Conservation (phyloP, 2,888 invertebrate genomes). For the Phlogophora meticulosa region DNA sequence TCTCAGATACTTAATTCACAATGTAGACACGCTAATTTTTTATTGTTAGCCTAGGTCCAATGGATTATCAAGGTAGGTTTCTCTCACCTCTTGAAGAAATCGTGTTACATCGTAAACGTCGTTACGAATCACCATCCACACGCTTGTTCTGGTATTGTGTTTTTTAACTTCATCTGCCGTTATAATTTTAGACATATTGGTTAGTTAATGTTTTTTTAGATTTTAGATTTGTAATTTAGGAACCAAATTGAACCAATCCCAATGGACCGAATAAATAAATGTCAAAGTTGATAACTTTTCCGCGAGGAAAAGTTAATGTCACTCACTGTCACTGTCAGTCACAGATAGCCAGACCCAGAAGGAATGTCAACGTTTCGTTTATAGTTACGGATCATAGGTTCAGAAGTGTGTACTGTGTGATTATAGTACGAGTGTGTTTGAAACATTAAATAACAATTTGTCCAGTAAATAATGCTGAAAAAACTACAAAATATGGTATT, state of each 20-base stretch:
- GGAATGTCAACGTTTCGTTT: too few relatives aligned
- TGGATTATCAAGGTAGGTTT: background rate
- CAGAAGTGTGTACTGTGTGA: too few relatives aligned
- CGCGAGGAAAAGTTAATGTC: constrained; percentile 24
- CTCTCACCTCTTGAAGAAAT: constrained; percentile 94
- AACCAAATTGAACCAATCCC: too few relatives aligned
- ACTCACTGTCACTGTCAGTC: constrained; percentile 25
- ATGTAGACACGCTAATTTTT: background rate
- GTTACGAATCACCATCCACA: constrained; percentile 95
- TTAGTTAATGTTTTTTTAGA: constrained; percentile 7
- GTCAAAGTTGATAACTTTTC: constrained; percentile 28
- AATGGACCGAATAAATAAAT: constrained; percentile 12
- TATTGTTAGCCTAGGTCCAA: background rate
- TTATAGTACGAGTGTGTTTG: too few relatives aligned
- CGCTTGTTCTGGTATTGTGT: constrained; percentile 86
- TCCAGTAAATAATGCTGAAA: too few relatives aligned
- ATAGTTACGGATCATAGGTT: too few relatives aligned
- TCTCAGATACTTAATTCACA: background rate
- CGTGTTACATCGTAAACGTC: constrained; percentile 95
- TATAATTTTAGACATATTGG: constrained; percentile 81
- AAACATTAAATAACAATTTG: too few relatives aligned
- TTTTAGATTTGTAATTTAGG: constrained; percentile 46
- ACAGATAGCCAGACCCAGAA: background rate
- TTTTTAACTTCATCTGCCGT: constrained; percentile 92
- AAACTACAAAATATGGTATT: too few relatives aligned